phyloP scores from a whole-genome alignment of 2,888 invertebrate genomes.

The Lumbricus terrestris region DNA sequence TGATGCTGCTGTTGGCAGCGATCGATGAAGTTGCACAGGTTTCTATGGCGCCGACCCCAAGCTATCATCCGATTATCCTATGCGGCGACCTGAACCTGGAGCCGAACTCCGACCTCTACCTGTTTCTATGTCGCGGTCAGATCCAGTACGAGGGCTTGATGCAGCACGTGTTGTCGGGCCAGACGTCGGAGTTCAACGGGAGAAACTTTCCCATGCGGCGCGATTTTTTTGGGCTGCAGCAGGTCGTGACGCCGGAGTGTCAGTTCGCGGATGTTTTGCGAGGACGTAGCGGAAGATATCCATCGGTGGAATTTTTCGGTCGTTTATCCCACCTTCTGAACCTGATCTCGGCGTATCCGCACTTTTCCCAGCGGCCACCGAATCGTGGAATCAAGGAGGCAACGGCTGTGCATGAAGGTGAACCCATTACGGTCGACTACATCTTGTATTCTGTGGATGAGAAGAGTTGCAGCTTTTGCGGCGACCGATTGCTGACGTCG shows the following conservation, averaged over 20 bases:
- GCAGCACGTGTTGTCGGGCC: background rate
- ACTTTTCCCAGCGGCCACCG: background rate
- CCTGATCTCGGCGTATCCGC: background rate
- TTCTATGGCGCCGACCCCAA: background rate
- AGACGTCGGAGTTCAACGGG: constrained; percentile 40
- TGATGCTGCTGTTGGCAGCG: constrained; percentile 79
- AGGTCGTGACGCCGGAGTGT: constrained; percentile 62
- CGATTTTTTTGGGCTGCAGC: constrained; percentile 52
- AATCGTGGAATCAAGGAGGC: constrained; percentile 62
- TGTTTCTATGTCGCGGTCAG: constrained; percentile 69
- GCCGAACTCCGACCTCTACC: constrained; percentile 73
- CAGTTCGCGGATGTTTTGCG: constrained; percentile 48
- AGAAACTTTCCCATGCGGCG: constrained; percentile 27
- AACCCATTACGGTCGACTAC: constrained; percentile 73
- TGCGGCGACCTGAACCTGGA: constrained; percentile 90
- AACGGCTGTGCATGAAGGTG: constrained; percentile 80
- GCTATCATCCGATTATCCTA: constrained; percentile 76
- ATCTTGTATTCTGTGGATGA: constrained; percentile 71
- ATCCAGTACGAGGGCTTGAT: constrained; percentile 59
- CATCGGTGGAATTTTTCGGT: background rate
- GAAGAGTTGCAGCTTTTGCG: background rate
- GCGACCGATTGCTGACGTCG: background rate
- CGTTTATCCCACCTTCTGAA: background rate
- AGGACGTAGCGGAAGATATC: constrained; percentile 16
- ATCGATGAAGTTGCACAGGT: constrained; percentile 70